phyloP scores from a whole-genome alignment of 2,888 invertebrate species.

The Isoperla grammatica region DNA sequence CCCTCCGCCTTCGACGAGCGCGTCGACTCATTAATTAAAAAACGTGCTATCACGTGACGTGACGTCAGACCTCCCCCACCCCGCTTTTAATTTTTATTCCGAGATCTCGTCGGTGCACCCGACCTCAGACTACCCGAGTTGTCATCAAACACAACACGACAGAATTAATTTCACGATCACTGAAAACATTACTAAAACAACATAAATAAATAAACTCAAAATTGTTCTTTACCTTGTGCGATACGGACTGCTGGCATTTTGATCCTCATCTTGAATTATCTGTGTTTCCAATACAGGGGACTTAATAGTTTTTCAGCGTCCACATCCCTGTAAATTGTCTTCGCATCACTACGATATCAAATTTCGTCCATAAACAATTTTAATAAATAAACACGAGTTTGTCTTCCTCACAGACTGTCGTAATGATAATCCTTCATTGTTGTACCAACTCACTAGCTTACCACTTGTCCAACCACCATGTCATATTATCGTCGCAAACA shows the following conservation, averaged over 20 bases:
- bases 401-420: too few species aligned
- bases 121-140: too few species aligned
- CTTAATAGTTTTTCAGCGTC: not conserved
- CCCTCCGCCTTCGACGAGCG: not conserved
- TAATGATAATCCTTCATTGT: too few species aligned
- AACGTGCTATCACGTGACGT: conserved; percentile 27
- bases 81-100: conserved; percentile 29
- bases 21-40: conserved; percentile 29
- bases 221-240: conserved; percentile 77
- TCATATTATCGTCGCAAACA: too few species aligned
- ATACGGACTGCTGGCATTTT: conserved; percentile 96
- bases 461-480: too few species aligned
- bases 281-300: not conserved
- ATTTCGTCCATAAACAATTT: too few species aligned
- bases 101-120: not conserved
- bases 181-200: conserved; percentile 28
- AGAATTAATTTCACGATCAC: conserved; percentile 14
- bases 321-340: not conserved
- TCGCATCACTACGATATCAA: conserved; percentile 10
- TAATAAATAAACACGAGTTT: too few species aligned
- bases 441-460: too few species aligned
- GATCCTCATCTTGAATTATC: conserved; percentile 79
- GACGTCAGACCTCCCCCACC: conserved; percentile 24
- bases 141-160: too few species aligned
- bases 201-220: conserved; percentile 19